Conservation (phyloP, 2,888 invertebrate genomes). For the Phortica magna region DNA sequence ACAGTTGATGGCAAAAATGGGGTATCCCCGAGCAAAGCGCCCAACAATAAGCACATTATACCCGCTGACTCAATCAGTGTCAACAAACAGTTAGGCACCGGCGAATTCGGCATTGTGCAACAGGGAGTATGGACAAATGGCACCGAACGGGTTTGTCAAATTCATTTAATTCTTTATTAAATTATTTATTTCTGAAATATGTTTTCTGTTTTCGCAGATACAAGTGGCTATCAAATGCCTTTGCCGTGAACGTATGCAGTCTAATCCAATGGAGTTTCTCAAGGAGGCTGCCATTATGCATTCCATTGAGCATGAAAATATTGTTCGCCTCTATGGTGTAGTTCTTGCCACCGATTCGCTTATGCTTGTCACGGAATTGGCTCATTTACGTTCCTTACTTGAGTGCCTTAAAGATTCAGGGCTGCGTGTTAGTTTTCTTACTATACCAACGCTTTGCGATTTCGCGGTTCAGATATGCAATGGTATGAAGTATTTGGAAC, state of each 20-base stretch:
- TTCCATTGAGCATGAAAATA: slow-evolving; percentile 96
- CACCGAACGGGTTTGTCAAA: slow-evolving; percentile 86
- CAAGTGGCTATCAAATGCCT: slow-evolving; percentile 98
- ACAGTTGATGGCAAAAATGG: slow-evolving; percentile 44
- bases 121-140: slow-evolving; percentile 98
- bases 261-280: slow-evolving; percentile 96
- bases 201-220: slow-evolving; percentile 80
- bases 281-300: slow-evolving; percentile 99
- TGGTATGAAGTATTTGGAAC: slow-evolving; percentile 98
- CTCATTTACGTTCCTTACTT: slow-evolving; percentile 94
- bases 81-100: slow-evolving; percentile 96
- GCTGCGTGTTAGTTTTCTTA: slow-evolving; percentile 90
- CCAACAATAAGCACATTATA: slow-evolving; percentile 90
- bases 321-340: slow-evolving; percentile 98
- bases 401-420: slow-evolving; percentile 97
- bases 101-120: slow-evolving; percentile 98
- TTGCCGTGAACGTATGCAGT: slow-evolving; percentile 95
- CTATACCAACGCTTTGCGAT: slow-evolving; percentile 94
- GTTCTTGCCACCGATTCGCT: slow-evolving; percentile 94
- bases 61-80: slow-evolving; percentile 94
- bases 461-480: slow-evolving; percentile 97
- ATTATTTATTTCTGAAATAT: slow-evolving; percentile 9
- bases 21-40: slow-evolving; percentile 77
- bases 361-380: slow-evolving; percentile 93
- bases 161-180: slow-evolving; percentile 6